Percentiles rank a stretch among this genome's conserved stretches.
These are phyloP conservation scores for Callitettix versicolor DNA, from an alignment of 1,140 invertebrate genomes.

Conservation along the genomic window DNA sequence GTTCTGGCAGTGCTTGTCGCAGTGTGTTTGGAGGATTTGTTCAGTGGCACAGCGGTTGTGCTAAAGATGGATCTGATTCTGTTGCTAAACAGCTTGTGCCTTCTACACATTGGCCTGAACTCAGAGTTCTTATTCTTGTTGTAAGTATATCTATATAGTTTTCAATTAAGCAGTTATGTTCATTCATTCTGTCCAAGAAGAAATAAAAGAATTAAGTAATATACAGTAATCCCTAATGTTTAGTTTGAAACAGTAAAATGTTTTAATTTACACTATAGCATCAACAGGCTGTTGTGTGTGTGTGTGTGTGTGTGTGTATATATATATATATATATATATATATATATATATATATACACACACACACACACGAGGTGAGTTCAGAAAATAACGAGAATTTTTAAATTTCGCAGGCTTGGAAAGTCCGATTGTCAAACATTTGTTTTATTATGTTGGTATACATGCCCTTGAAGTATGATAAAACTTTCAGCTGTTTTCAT, in stretches of 20 bases:
- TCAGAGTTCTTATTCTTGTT: conserved; percentile 82
- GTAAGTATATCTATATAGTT: conserved; percentile 36
- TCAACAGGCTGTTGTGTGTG: too few species aligned
- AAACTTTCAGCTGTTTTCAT: too few species aligned
- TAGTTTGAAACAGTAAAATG: too few species aligned
- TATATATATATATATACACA: too few species aligned
- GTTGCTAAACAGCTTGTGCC: conserved; percentile 64
- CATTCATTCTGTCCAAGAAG: neutral
- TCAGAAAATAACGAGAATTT: too few species aligned
- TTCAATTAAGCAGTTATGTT: neutral
- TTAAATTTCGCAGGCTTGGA: too few species aligned
- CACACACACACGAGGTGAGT: too few species aligned
- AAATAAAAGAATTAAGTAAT: neutral
- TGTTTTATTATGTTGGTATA: too few species aligned
- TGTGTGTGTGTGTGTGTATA: neutral
- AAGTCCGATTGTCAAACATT: too few species aligned
- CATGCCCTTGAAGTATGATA: too few species aligned
- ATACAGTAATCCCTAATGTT: neutral
- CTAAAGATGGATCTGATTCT: conserved; percentile 67
- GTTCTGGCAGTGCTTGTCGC: conserved; percentile 93
- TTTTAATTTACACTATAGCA: too few species aligned
- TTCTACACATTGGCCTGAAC: conserved; percentile 77
- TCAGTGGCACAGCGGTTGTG: conserved; percentile 68
- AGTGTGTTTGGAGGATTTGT: conserved; percentile 87
- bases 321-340: too few species aligned